Conservation (phyloP, 1,140 invertebrate genomes). For the Zaprionus nigranus region DNA sequence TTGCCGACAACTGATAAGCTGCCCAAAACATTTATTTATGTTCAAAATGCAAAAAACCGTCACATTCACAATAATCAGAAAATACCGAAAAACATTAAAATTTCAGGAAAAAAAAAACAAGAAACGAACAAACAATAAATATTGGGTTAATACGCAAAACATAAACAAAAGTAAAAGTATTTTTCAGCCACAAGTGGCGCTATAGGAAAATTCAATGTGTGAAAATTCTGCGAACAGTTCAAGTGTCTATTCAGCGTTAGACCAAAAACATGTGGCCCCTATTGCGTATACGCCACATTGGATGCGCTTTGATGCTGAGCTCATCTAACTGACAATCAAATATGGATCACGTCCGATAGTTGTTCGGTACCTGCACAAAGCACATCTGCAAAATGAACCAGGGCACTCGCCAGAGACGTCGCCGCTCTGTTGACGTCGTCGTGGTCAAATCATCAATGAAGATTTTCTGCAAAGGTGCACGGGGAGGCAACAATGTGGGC, state of each 20-base stretch:
- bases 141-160: not conserved
- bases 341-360: conserved; percentile 29
- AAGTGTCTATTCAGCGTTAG: not conserved
- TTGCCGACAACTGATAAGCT: conserved; percentile 1
- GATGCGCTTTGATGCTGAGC: conserved; percentile 3
- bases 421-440: conserved; percentile 22
- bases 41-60: too few relatives aligned
- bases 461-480: conserved; percentile 58
- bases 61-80: not conserved
- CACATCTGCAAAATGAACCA: conserved; percentile 75
- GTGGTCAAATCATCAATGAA: conserved; percentile 72
- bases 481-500: conserved; percentile 11
- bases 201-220: conserved; percentile 1
- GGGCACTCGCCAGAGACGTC: conserved; percentile 64
- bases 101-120: not conserved
- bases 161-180: conserved; percentile 39
- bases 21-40: not conserved
- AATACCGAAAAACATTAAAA: not conserved
- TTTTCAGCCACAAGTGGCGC: conserved; percentile 32
- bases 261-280: conserved; percentile 31
- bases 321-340: conserved; percentile 17
- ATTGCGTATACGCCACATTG: conserved; percentile 55
- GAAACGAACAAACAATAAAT: conserved; percentile 1
- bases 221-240: conserved; percentile 8
- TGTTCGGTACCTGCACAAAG: conserved; percentile 63